Percentiles rank a stretch among this genome's conserved stretches.
Evolutionary conservation across 2,888 invertebrate genomes (phyloP).

Genomic region (Meiosimyza platycephala): DNA sequence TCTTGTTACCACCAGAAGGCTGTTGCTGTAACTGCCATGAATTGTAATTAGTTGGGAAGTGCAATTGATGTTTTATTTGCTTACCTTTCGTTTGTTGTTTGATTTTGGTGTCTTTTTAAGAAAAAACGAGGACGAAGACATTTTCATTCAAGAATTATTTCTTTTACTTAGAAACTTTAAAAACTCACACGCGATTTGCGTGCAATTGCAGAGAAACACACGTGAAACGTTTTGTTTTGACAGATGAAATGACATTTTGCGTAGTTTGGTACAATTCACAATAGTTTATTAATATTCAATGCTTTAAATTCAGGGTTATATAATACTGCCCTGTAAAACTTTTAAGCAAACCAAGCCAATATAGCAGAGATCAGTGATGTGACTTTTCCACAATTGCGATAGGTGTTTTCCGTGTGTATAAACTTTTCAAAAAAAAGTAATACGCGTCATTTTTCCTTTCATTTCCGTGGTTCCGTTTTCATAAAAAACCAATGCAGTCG

Average conservation of each 20-base stretch:
- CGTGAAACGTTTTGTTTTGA: conserved; percentile 46
- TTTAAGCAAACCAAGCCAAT: no score
- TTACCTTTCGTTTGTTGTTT: conserved; percentile 70
- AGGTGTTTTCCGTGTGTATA: no score
- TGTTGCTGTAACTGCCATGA: conserved; percentile 25
- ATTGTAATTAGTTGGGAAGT: not conserved
- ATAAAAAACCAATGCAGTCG: no score
- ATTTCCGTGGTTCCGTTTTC: no score
- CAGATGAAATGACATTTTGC: conserved; percentile 30
- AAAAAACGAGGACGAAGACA: conserved; percentile 72
- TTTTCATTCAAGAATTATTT: conserved; percentile 37
- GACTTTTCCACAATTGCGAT: no score
- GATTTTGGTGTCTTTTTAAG: conserved; percentile 72
- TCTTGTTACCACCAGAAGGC: conserved; percentile 39
- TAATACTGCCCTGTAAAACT: no score
- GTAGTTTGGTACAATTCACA: not conserved
- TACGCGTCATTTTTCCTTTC: no score
- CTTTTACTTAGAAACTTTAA: not conserved
- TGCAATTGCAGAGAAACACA: conserved; percentile 32
- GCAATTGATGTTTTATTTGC: not conserved
- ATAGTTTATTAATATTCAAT: not conserved
- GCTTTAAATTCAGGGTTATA: no score
- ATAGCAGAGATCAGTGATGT: no score
- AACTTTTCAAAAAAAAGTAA: no score
- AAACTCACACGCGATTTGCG: conserved; percentile 5